These are phyloP conservation scores for Amblyjoppa proteus DNA, from an alignment of 2,888 invertebrate species.

Conservation along the genomic window DNA sequence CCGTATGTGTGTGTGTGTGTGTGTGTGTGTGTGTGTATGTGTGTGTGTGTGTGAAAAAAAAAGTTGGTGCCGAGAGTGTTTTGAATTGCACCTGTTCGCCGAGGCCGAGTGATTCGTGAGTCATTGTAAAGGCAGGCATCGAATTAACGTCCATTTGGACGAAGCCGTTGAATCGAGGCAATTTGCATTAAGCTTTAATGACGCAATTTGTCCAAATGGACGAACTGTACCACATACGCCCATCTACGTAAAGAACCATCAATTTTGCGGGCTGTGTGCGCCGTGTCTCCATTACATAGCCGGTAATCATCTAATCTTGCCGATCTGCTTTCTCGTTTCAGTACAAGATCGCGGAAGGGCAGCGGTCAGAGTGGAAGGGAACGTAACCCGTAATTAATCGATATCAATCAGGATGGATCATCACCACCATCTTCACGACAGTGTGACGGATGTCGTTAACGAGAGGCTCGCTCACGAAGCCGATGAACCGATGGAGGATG, in stretches of 20 bases:
- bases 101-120: not conserved
- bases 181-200: slow-evolving; percentile 1
- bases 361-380: not conserved
- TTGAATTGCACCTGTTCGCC: slow-evolving; percentile 19
- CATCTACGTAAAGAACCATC: slow-evolving; percentile 7
- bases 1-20: no score
- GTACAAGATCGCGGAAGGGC: slow-evolving; percentile 10
- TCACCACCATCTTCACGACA: slow-evolving; percentile 40
- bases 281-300: slow-evolving; percentile 2
- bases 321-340: slow-evolving; percentile 34
- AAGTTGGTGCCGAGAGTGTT: not conserved
- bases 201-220: slow-evolving; percentile 1
- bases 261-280: slow-evolving; percentile 2
- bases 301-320: slow-evolving; percentile 34
- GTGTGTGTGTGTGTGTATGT: no score
- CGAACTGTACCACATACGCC: not conserved
- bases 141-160: slow-evolving; percentile 34
- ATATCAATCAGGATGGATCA: slow-evolving; percentile 48
- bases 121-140: not conserved
- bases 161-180: slow-evolving; percentile 19
- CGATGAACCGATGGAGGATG: slow-evolving; percentile 70
- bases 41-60: no score
- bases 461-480: slow-evolving; percentile 60
- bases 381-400: slow-evolving; percentile 12
- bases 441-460: slow-evolving; percentile 36